phyloP scores from a whole-genome alignment of 2,113 vertebrate species.

The Nerophis ophidion region DNA sequence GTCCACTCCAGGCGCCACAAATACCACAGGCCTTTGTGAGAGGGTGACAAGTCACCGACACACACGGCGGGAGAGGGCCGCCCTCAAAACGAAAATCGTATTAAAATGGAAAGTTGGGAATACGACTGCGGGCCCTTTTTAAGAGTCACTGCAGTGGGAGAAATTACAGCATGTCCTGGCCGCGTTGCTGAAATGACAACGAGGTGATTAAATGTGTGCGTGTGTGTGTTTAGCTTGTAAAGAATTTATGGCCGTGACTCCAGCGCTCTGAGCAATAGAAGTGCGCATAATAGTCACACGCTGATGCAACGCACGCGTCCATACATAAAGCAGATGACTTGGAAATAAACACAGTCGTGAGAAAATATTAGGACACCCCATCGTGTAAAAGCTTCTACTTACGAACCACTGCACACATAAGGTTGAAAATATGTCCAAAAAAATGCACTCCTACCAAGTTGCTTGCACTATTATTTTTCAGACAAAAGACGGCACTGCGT shows the following conservation, averaged over 20 bases:
- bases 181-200: constrained; percentile 26
- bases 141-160: constrained; percentile 23
- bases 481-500: too few species aligned
- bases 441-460: too few species aligned
- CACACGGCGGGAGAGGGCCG: constrained; percentile 12
- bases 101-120: constrained; percentile 6
- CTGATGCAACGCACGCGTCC: constrained; percentile 18
- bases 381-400: too few species aligned
- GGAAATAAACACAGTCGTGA: not conserved
- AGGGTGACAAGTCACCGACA: constrained; percentile 44
- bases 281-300: constrained; percentile 7
- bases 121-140: constrained; percentile 5
- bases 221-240: constrained; percentile 22
- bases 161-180: constrained; percentile 41
- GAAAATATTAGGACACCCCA: too few species aligned
- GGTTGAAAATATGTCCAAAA: too few species aligned
- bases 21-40: constrained; percentile 55
- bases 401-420: too few species aligned
- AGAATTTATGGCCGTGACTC: constrained; percentile 27
- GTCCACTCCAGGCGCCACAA: constrained; percentile 44
- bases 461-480: too few species aligned
- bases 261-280: constrained; percentile 22
- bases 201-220: constrained; percentile 36
- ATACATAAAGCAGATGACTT: constrained; percentile 9
- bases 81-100: constrained; percentile 15